A percentile compares a stretch with the other conserved stretches of the same genome.
Conservation (phyloP, 2,888 invertebrate species). For the Macroteleia sp. region DNA sequence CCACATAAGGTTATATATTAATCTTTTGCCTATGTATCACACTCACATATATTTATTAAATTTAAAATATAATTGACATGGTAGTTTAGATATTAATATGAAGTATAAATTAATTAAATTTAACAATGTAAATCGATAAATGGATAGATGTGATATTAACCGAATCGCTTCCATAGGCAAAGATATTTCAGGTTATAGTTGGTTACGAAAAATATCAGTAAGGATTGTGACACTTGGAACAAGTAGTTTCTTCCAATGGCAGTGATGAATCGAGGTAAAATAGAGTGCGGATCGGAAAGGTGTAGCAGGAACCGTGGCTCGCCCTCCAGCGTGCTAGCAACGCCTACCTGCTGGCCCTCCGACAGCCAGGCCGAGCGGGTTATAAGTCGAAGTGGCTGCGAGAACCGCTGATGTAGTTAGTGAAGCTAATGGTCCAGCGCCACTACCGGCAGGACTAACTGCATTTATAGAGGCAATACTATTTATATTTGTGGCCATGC, state of each 20-base stretch:
- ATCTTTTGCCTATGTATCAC: no score
- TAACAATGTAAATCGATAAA: no score
- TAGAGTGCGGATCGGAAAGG: constrained; percentile 72
- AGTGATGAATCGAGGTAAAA: constrained; percentile 61
- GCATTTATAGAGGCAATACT: constrained; percentile 85
- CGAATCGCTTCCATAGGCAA: constrained; percentile 35
- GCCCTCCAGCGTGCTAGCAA: constrained; percentile 80
- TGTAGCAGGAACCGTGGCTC: constrained; percentile 83
- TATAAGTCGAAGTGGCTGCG: constrained; percentile 88
- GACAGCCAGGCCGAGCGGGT: constrained; percentile 93
- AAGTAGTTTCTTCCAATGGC: constrained; percentile 36
- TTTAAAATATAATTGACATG: no score
- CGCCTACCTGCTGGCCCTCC: constrained; percentile 90
- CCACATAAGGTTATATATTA: constrained; percentile 75
- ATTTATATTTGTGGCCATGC: constrained; percentile 68
- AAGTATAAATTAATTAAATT: no score
- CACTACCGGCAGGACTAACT: constrained; percentile 84
- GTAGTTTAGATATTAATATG: no score
- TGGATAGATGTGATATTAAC: no score
- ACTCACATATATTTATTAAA: no score
- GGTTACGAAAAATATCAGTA: constrained; percentile 34
- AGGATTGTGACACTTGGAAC: constrained; percentile 38
- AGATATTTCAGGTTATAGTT: constrained; percentile 19
- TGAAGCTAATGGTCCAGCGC: constrained; percentile 81
- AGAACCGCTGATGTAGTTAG: constrained; percentile 81